Conservation (phyloP, 2,113 vertebrate genomes). For the Hylia prasina region DNA sequence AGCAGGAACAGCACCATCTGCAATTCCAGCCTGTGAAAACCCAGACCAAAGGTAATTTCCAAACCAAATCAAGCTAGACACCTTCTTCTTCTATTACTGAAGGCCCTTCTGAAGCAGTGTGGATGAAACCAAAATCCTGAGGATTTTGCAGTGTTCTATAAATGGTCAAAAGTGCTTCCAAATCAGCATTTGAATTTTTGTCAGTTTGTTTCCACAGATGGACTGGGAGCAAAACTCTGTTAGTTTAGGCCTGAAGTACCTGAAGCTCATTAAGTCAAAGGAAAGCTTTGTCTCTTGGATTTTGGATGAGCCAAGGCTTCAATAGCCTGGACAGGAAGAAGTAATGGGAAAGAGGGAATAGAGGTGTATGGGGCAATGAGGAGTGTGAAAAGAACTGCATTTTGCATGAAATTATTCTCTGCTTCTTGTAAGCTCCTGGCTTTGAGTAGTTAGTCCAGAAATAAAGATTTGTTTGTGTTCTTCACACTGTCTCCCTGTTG, state of each 20-base stretch:
- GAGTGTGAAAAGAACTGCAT: background rate
- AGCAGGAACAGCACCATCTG: background rate
- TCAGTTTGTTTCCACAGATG: slow-evolving; percentile 24
- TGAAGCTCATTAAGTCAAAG: slow-evolving; percentile 12
- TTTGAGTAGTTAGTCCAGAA: slow-evolving; percentile 34
- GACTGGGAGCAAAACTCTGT: background rate
- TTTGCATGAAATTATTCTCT: slow-evolving; percentile 25
- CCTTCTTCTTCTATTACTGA: background rate
- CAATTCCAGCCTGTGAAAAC: background rate
- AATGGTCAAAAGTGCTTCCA: background rate
- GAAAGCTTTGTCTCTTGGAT: slow-evolving; percentile 31
- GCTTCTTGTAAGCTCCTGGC: slow-evolving; percentile 7
- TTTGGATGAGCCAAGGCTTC: slow-evolving; percentile 18
- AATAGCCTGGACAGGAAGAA: slow-evolving; percentile 2
- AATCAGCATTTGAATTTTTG: background rate
- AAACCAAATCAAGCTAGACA: background rate
- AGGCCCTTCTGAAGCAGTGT: background rate
- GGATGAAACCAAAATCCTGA: background rate
- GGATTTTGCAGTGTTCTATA: background rate
- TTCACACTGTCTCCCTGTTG: slow-evolving; percentile 39
- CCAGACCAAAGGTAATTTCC: background rate
- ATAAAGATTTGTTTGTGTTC: slow-evolving; percentile 56
- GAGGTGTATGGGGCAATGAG: background rate
- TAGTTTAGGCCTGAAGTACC: slow-evolving; percentile 3
- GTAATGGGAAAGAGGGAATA: background rate